A percentile compares a stretch with the other conserved stretches of the same genome.
Conservation (phyloP, 2,797 vertebrate species). For the Ispidina lecontei region DNA sequence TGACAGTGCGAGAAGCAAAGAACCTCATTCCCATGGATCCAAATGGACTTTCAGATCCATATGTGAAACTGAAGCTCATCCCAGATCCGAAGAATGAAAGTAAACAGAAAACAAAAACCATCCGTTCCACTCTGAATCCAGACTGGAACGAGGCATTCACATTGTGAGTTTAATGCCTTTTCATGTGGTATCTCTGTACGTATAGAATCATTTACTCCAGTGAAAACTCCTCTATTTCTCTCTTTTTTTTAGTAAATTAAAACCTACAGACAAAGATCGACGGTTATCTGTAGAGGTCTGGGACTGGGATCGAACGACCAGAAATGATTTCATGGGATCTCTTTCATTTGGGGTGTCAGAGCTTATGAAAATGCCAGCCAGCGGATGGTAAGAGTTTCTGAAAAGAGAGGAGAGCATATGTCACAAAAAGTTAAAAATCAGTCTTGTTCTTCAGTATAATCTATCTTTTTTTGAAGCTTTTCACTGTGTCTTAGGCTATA, state of each 20-base stretch:
- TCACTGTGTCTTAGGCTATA: background rate
- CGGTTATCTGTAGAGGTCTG: constrained; percentile 95
- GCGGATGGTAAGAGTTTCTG: constrained; percentile 88
- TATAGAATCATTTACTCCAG: background rate
- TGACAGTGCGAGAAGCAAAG: constrained; percentile 91
- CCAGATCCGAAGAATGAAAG: constrained; percentile 97
- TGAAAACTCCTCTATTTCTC: background rate
- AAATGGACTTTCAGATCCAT: constrained; percentile 95
- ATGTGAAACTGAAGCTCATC: constrained; percentile 97
- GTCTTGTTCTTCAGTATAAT: background rate
- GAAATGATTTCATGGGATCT: constrained; percentile 99
- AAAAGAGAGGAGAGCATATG: background rate
- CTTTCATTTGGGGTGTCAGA: constrained; percentile 98
- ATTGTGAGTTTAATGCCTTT: constrained; percentile 84
- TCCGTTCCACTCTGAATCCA: constrained; percentile 94
- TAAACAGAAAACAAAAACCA: constrained; percentile 97
- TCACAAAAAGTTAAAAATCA: background rate
- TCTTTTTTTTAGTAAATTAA: constrained; percentile 86
- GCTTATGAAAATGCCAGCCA: constrained; percentile 90
- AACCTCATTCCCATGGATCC: constrained; percentile 99
- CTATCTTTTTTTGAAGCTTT: background rate
- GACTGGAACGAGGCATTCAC: constrained; percentile 96
- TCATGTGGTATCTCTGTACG: background rate
- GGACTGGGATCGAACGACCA: constrained; percentile 97
- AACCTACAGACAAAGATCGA: constrained; percentile 92